phyloP scores from a whole-genome alignment of 1,140 invertebrate genomes.

The Camponotus floridanus region DNA sequence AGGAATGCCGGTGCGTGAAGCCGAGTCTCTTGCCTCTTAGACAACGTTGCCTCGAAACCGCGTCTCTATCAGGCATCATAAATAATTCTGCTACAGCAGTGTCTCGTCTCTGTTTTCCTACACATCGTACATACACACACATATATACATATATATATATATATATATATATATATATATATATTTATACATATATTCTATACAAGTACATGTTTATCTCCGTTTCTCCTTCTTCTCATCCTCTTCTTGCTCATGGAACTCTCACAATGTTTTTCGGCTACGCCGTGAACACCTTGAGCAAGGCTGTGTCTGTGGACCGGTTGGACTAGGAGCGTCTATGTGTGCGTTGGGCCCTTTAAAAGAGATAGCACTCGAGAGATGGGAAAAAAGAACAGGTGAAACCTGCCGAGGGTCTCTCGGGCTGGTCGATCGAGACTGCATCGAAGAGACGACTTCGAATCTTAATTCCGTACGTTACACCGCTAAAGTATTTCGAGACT shows the following conservation, averaged over 20 bases:
- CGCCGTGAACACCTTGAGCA: conserved; percentile 74
- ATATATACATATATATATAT: too few relatives aligned
- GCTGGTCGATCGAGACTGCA: conserved; percentile 67
- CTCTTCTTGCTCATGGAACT: conserved; percentile 14
- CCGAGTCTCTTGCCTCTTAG: conserved; percentile 83
- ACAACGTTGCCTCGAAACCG: conserved; percentile 83
- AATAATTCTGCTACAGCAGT: conserved; percentile 82
- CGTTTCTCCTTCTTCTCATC: conserved; percentile 13
- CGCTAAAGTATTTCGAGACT: conserved; percentile 6
- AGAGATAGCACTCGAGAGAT: conserved; percentile 76
- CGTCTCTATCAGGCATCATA: conserved; percentile 86
- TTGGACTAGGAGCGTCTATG: conserved; percentile 73
- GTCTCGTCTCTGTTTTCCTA: conserved; percentile 60
- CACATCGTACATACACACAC: conserved; percentile 1
- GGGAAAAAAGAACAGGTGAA: conserved; percentile 71
- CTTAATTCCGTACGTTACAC: conserved; percentile 69
- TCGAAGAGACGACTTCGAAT: conserved; percentile 70
- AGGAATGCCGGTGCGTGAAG: conserved; percentile 83
- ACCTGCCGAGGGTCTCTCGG: conserved; percentile 45
- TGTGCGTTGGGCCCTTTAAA: conserved; percentile 71
- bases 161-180: background rate
- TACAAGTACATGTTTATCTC: conserved; percentile 48
- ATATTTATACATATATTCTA: background rate
- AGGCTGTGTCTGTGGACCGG: conserved; percentile 73
- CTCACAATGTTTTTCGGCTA: conserved; percentile 70